Conservation (phyloP, 1,140 invertebrate species). For the Drosophila tani region DNA sequence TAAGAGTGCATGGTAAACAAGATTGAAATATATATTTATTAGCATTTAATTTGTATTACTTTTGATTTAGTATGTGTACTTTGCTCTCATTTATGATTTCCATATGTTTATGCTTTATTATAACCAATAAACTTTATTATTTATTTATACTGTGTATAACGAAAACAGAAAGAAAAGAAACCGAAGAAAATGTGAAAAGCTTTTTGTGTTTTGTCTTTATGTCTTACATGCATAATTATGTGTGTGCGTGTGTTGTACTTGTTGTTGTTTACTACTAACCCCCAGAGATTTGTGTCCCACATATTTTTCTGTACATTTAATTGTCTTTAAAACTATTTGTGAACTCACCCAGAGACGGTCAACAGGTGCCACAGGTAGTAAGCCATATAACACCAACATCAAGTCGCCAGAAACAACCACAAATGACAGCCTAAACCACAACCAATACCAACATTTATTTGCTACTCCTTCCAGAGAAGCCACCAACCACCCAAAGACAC, state of each 20-base stretch:
- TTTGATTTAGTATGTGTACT: conserved; percentile 47
- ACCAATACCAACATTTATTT: conserved; percentile 26
- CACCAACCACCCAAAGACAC: too few relatives aligned
- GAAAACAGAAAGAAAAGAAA: conserved; percentile 4
- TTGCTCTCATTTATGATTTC: conserved; percentile 20
- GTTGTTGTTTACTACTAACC: conserved; percentile 72
- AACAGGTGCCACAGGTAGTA: conserved; percentile 33
- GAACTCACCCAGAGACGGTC: conserved; percentile 14
- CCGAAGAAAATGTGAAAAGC: conserved; percentile 29
- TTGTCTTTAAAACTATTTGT: conserved; percentile 23
- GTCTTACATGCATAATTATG: conserved; percentile 30
- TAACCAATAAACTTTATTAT: conserved; percentile 51
- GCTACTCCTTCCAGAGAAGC: conserved; percentile 11
- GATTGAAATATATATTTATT: conserved; percentile 8
- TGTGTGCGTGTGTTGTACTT: conserved; percentile 56
- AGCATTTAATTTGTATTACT: conserved; percentile 30
- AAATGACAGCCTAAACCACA: conserved; percentile 18
- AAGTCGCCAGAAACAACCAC: conserved; percentile 25
- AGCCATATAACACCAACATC: conserved; percentile 37
- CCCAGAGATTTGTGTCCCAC: conserved; percentile 31
- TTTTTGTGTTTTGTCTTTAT: conserved; percentile 38
- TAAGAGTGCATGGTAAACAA: conserved; percentile 17
- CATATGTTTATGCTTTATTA: conserved; percentile 34
- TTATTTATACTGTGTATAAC: conserved; percentile 57
- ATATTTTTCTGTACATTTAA: conserved; percentile 19